Evolutionary conservation across 2,888 invertebrate species (phyloP).

Genomic region (Chymomyza fuscimana): DNA sequence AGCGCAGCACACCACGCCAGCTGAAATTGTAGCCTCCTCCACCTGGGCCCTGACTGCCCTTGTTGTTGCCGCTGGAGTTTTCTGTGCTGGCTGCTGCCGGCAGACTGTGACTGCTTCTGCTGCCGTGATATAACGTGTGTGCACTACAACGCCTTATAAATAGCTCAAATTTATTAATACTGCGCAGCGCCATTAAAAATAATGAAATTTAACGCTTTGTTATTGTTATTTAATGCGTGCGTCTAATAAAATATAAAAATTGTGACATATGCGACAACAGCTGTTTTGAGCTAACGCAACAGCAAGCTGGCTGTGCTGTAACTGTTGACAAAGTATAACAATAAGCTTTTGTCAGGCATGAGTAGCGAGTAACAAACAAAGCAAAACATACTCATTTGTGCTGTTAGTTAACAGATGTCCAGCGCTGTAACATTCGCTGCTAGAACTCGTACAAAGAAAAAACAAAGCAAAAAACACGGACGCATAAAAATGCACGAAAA

Average conservation of each 20-base stretch:
- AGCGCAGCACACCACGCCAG: slow-evolving; percentile 56
- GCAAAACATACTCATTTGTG: neutral
- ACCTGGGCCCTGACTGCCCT: neutral
- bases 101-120: slow-evolving; percentile 1
- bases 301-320: neutral
- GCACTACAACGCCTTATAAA: slow-evolving; percentile 46
- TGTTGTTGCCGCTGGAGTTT: slow-evolving; percentile 3
- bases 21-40: slow-evolving; percentile 18
- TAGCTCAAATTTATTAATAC: slow-evolving; percentile 52
- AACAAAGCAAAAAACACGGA: neutral
- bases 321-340: neutral
- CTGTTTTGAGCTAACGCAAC: slow-evolving; percentile 27
- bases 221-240: slow-evolving; percentile 64
- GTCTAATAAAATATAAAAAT: slow-evolving; percentile 33
- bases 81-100: neutral
- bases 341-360: neutral
- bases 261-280: slow-evolving; percentile 45
- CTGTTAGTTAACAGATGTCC: neutral
- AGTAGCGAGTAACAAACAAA: neutral
- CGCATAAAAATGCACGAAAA: neutral
- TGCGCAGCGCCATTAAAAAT: slow-evolving; percentile 65
- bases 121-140: slow-evolving; percentile 34
- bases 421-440: no score
- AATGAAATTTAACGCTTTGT: slow-evolving; percentile 31
- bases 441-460: neutral